Base-by-base conservation (phyloP, 1,140 invertebrate species). In the Bradysia coprophila region DNA sequence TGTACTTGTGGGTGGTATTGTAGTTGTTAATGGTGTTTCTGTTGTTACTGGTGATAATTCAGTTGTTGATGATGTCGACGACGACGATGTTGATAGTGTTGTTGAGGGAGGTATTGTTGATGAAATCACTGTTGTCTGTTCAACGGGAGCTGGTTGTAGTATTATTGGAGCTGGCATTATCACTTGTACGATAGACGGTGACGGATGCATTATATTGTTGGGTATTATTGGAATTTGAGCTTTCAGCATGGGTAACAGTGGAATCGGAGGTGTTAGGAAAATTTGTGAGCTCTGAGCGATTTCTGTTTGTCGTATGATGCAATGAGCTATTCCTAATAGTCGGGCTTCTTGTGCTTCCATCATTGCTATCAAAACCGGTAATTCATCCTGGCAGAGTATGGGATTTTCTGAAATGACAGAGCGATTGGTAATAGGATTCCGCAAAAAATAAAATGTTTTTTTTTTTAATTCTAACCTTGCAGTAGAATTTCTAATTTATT, bases 401-500 rank as follows among this genome's bases (percentile, higher is more conserved):
- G 79, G 78, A 62, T 83, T 83, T 57, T 79, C 80, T 83, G 64
- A 1, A 68, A 67, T 40, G 44, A 45, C 45, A 51, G n/a, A n/a
- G n/a, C n/a, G n/a, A n/a, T n/a, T n/a, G n/a, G n/a, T n/a, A n/a
- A n/a, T n/a, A n/a, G n/a, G n/a, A n/a, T n/a, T n/a, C n/a, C n/a
- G n/a, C n/a, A 51, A 45, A 48, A 20, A 44, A 51, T 45, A 47
- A 41, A 49, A 41, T 37, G 32, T 45, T 9, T 20, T 44, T n/a
- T 13, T 36, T 32, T 43, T 45, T 36, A 18, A 20, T 21, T 13
- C 24, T 13, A 61, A 85, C 81, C 79, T 75, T 82, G 71, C 41
- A 87, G 65, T 57, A 81, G 75, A 50, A 87, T 77, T 51, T 80
- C 77, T 49, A 87, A 60, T 37, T 75, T 75, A 47, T 77, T 78